Base-by-base conservation (phyloP, 2,797 vertebrate genomes). In the Taeniopygia guttata region DNA sequence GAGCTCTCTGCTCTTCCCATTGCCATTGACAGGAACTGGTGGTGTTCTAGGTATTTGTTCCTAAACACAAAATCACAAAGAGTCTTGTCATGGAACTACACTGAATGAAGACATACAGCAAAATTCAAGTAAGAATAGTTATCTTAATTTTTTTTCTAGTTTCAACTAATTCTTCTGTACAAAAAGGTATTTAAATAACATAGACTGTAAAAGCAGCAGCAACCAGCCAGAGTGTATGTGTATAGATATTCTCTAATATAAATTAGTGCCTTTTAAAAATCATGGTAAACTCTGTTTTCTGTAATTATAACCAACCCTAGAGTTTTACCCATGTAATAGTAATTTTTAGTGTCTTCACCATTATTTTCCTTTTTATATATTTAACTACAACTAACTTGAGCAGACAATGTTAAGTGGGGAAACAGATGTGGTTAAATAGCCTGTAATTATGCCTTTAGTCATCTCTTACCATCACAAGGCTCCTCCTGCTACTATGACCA, bases 341-440 rank as follows among this genome's bases (percentile, higher is more conserved):
- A 95, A 98, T 98, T 97, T 97, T 97, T 95, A 88, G 30, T 96
- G 93, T 97, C 97, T 97, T 97, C 97, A 95, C 94, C 48, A 79
- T 98, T 97, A 97, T 98, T 98, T 97, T 97, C 97, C 98, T 98
- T 99, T 99, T 98, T 97, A 98, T 98, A 98, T 98, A 98, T 98
- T 98, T 99, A 98, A 98, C 98, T 98, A 97, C 98, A 97, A 98
- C 97, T 98, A 97, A 98, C 97, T 98, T 98, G 98, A 98, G 97
- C 98, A 98, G 98, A 99, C 98, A 98, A 98, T 98, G 98, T 99
- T 98, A 98, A 98, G 98, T 97, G 98, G 96, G 96, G 97, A 98
- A 98, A 98, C 98, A 98, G 97, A 98, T 96, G 97, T 95, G 95
- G 97, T 98, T 98, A 98, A 98, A 98, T 98, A 98, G 95, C 96